Conservation (phyloP, 2,888 invertebrate species). For the Hirtodrosophila confusa region DNA sequence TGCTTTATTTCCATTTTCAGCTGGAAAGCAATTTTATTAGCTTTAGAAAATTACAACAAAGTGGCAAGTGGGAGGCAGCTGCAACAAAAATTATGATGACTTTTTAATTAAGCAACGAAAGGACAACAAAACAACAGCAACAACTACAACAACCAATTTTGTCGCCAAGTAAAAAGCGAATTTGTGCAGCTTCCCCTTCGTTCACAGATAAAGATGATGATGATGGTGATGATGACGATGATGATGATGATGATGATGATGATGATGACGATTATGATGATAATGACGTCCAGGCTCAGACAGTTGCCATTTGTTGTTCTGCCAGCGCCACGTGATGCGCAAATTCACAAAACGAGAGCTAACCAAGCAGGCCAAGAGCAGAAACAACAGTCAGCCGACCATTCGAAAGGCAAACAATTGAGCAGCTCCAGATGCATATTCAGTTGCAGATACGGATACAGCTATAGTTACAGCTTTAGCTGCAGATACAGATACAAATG, state of each 20-base stretch:
- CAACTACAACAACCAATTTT: slow-evolving; percentile 37
- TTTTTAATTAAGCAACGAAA: slow-evolving; percentile 74
- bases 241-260: slow-evolving; percentile 22
- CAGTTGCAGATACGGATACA: slow-evolving; percentile 26
- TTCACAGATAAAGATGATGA: not conserved
- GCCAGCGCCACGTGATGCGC: slow-evolving; percentile 72
- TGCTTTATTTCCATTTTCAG: slow-evolving; percentile 74
- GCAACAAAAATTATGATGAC: slow-evolving; percentile 77
- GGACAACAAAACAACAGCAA: slow-evolving; percentile 44
- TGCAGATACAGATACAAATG: slow-evolving; percentile 14
- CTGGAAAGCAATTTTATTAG: slow-evolving; percentile 77
- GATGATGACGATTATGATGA: slow-evolving; percentile 11
- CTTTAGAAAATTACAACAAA: slow-evolving; percentile 79
- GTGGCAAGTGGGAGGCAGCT: slow-evolving; percentile 62
- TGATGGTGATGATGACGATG: slow-evolving; percentile 16
- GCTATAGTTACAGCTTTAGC: slow-evolving; percentile 24
- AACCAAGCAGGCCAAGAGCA: slow-evolving; percentile 69
- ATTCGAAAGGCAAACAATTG: slow-evolving; percentile 52
- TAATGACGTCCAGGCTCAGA: slow-evolving; percentile 41
- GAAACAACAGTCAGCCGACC: slow-evolving; percentile 58
- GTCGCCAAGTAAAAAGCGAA: slow-evolving; percentile 64
- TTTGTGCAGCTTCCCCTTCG: slow-evolving; percentile 40
- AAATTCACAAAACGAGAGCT: slow-evolving; percentile 66
- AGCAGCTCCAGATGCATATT: slow-evolving; percentile 53
- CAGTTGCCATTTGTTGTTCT: slow-evolving; percentile 66